These are phyloP conservation scores for Clarias pachynema DNA, from an alignment of 2,797 vertebrate species.

Conservation along the genomic window DNA sequence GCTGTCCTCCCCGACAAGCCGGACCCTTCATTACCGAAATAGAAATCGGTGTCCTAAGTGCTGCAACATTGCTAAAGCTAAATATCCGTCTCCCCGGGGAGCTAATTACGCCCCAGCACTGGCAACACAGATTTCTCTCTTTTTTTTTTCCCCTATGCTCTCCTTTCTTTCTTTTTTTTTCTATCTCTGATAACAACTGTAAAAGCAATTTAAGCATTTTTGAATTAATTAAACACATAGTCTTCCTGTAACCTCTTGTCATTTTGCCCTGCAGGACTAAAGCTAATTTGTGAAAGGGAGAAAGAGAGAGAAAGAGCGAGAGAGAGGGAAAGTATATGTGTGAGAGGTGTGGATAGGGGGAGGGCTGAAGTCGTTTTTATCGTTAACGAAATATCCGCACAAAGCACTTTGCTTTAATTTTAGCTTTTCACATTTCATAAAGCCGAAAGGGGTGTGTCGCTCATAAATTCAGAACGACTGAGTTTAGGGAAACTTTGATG, in stretches of 20 bases:
- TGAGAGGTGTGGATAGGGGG: constrained; percentile 48
- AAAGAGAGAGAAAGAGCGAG: constrained; percentile 71
- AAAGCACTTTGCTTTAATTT: constrained; percentile 69
- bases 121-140: constrained; percentile 97
- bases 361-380: constrained; percentile 70
- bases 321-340: constrained; percentile 52
- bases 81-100: constrained; percentile 99
- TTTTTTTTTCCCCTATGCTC: constrained; percentile 60
- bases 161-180: constrained; percentile 57
- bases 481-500: constrained; percentile 64
- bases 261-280: constrained; percentile 98
- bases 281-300: constrained; percentile 98
- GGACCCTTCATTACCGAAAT: constrained; percentile 98
- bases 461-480: constrained; percentile 69
- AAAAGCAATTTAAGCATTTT: constrained; percentile 99
- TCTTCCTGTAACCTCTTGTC: constrained; percentile 99
- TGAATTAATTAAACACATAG: constrained; percentile 99
- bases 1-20: constrained; percentile 92
- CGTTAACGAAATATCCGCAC: constrained; percentile 70
- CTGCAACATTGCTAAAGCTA: constrained; percentile 99
- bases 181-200: constrained; percentile 94
- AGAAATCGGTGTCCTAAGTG: constrained; percentile 99
- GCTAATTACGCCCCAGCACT: constrained; percentile 98
- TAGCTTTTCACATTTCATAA: background rate
- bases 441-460: constrained; percentile 52